Percentiles rank a stretch among this genome's conserved stretches.
Evolutionary conservation across 2,113 vertebrate genomes (phyloP).

Genomic region (Promerops cafer): DNA sequence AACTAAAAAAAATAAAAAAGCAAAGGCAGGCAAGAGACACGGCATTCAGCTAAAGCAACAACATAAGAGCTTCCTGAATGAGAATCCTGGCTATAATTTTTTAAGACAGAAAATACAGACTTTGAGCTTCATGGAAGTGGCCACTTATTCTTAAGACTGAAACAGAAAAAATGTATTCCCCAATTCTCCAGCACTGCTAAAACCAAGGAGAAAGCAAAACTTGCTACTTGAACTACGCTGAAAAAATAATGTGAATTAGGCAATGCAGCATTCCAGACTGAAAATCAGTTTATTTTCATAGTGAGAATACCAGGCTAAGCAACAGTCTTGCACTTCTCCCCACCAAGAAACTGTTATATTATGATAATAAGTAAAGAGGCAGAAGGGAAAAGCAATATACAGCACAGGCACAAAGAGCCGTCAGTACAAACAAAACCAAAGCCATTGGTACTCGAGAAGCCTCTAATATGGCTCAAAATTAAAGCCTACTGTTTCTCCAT

Average conservation of each 20-base stretch:
- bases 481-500: not conserved
- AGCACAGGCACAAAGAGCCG: not conserved
- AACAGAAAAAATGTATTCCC: not conserved
- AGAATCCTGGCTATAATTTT: not conserved
- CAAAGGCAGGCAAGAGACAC: not conserved
- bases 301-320: not conserved
- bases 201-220: not conserved
- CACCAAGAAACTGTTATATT: not conserved
- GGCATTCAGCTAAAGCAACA: not conserved
- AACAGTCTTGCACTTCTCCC: not conserved
- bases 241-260: not conserved
- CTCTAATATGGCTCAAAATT: not conserved
- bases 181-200: not conserved
- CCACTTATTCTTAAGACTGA: not conserved
- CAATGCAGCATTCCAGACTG: not conserved
- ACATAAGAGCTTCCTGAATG: not conserved
- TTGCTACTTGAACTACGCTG: not conserved
- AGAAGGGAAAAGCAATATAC: not conserved
- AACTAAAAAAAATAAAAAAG: not conserved
- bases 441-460: not conserved
- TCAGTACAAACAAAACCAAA: not conserved
- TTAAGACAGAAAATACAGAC: not conserved
- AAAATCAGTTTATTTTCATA: not conserved
- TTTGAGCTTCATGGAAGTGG: not conserved
- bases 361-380: not conserved